Evolutionary conservation across 1,140 invertebrate genomes (phyloP), one percentile per base, ranked within the genome.

Genomic region (Zaprionus capensis): DNA sequence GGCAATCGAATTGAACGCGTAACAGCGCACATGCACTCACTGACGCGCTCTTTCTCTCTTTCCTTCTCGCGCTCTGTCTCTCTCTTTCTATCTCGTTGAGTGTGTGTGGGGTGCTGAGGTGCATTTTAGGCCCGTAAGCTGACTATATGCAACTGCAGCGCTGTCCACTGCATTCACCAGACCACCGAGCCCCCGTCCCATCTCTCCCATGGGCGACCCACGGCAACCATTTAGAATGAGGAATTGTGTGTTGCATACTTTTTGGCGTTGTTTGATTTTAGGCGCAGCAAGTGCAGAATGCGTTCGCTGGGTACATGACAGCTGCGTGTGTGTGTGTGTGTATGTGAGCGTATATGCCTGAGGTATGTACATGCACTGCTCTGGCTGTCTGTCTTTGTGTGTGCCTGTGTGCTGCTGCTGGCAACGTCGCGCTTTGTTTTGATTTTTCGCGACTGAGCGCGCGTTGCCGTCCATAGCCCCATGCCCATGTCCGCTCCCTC

Each of bases 391-490:
- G 17, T 34, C 24, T 57, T 17, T 36, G n/a, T 76, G 5, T 63
- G 22, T 61, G 15, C 34, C 20, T 53, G 22, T 51, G 79, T 34
- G 68, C 36, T 28, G 51, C 57, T 66, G 73, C 24, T 76, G 85
- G 78, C 85, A 51, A 51, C 46, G 81, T 90, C 72, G 85, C 86
- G 86, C 85, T 90, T 90, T 90, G 85, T 90, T 90, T 90, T 90
- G 85, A 90, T 90, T 90, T 90, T 91, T 90, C 86, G 85, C 86
- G 85, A 90, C 86, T 80, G 86, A 90, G 85, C 85, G 85, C 85
- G 71, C 82, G 72, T 81, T 82, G 79, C 81, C 81, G 75, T 84
- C 65, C 78, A 61, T 62, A 41, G 26, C 36, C 24, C 53, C 46
- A 26, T 58, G 56, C 5, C 12, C 56, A 58, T 58, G 55, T 67